Percentiles rank a stretch among this genome's conserved stretches.
phyloP scores from a whole-genome alignment of 1,140 invertebrate genomes.

The Penaeus indicus region DNA sequence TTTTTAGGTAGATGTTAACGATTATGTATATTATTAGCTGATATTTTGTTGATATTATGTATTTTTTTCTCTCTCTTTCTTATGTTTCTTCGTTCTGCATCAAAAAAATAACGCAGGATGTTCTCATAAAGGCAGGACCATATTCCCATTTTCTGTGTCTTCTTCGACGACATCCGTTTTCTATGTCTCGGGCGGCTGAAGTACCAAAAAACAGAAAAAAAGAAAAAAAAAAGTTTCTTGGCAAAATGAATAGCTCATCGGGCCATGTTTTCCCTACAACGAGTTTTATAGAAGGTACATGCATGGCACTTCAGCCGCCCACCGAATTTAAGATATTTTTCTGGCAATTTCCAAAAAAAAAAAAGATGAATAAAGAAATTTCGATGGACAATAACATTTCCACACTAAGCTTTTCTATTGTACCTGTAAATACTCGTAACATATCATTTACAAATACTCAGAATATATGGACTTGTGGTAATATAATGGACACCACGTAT shows the following conservation, averaged over 20 bases:
- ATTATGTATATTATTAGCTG: background rate
- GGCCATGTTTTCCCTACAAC: too few relatives aligned
- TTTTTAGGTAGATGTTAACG: slow-evolving; percentile 34
- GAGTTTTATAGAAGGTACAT: background rate
- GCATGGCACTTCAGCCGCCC: background rate
- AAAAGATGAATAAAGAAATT: too few relatives aligned
- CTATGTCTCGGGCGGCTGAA: too few relatives aligned
- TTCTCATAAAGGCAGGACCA: too few relatives aligned
- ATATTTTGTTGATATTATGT: background rate
- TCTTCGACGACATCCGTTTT: too few relatives aligned
- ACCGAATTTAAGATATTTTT: slow-evolving; percentile 8
- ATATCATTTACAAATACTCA: slow-evolving; percentile 57
- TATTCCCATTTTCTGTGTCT: too few relatives aligned
- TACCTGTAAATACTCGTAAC: slow-evolving; percentile 52
- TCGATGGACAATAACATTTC: slow-evolving; percentile 37
- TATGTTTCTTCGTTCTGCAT: background rate
- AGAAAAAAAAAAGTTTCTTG: too few relatives aligned
- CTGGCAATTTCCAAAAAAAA: background rate
- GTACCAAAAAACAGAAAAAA: too few relatives aligned
- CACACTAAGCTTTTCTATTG: slow-evolving; percentile 31
- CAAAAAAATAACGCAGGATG: background rate
- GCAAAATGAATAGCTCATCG: too few relatives aligned
- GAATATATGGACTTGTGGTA: too few relatives aligned
- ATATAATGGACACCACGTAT: too few relatives aligned
- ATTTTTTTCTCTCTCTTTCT: background rate